Evolutionary conservation across 2,797 vertebrate species (phyloP).

Genomic region (Pangasius sanitwongsei): DNA sequence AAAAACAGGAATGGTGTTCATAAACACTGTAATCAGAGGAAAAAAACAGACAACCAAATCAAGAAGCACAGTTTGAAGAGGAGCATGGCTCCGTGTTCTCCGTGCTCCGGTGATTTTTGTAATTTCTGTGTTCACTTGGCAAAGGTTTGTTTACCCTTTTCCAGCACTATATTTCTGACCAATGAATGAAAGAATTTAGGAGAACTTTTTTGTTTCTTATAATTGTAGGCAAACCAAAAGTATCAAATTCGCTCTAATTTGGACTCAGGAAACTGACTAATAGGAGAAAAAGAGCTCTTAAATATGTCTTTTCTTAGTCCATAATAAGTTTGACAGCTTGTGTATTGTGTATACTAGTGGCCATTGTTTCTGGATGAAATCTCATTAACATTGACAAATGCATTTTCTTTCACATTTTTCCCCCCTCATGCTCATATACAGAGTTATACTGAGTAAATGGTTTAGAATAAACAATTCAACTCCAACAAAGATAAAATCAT

Average conservation of each 20-base stretch:
- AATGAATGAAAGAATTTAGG: neutral
- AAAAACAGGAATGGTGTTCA: slow-evolving; percentile 16
- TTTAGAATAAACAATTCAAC: slow-evolving; percentile 10
- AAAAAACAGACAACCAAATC: neutral
- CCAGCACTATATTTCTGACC: neutral
- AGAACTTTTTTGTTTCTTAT: too few relatives aligned
- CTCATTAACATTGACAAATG: neutral
- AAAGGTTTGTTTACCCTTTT: neutral
- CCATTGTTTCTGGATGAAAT: neutral
- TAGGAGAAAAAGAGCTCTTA: neutral
- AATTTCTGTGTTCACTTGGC: neutral
- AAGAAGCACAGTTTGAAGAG: neutral
- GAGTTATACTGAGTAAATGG: neutral
- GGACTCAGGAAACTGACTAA: neutral
- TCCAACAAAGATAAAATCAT: slow-evolving; percentile 5
- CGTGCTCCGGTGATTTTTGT: neutral
- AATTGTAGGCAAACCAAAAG: neutral
- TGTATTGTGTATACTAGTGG: neutral
- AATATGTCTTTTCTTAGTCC: neutral
- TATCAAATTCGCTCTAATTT: neutral
- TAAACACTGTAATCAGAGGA: slow-evolving; percentile 14
- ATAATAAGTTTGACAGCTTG: neutral
- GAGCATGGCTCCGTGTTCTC: neutral
- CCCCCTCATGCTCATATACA: neutral
- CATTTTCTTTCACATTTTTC: neutral